Percentiles rank a stretch among this genome's conserved stretches.
These are phyloP conservation scores for Pan troglodytes DNA, from an alignment of 2,113 vertebrate species.

Conservation along the genomic window NHGRI_mPanTro3-v2.1_pri NC_072421.2:45538001-45538500, in stretches of 20 bases:
- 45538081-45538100: background rate
- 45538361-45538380: background rate
- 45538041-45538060: background rate
- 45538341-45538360: background rate
- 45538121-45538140: background rate
- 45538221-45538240: background rate
- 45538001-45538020: background rate
- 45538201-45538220: background rate
- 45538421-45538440: slow-evolving; percentile 2
- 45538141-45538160: background rate
- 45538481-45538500: background rate
- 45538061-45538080: background rate
- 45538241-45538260: background rate
- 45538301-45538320: background rate
- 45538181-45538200: background rate
- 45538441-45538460: slow-evolving; percentile 17
- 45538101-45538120: background rate
- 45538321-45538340: slow-evolving; percentile 38
- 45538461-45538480: background rate
- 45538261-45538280: background rate
- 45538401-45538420: slow-evolving; percentile 41
- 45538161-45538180: background rate
- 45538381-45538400: slow-evolving; percentile 9
- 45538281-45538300: background rate
- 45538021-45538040: background rate